These are phyloP conservation scores for Notodonta ziczac DNA, from an alignment of 2,888 invertebrate species.

Conservation along the genomic window DNA sequence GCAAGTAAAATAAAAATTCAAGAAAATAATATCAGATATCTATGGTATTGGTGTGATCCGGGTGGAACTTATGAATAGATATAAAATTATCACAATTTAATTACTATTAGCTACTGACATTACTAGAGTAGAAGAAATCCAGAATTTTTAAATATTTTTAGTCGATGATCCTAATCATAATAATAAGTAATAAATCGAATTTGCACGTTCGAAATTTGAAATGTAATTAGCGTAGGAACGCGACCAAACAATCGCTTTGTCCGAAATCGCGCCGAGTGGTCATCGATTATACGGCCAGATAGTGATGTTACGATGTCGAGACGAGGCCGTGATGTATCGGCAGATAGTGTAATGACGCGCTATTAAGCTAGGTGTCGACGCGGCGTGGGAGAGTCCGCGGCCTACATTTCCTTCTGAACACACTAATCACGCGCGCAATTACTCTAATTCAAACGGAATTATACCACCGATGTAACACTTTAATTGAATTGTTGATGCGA, in stretches of 20 bases:
- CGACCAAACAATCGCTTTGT: constrained; percentile 70
- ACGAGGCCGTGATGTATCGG: constrained; percentile 69
- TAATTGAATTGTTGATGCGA: constrained; percentile 76
- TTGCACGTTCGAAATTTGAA: constrained; percentile 35
- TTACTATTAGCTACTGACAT: too few relatives aligned
- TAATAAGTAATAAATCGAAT: constrained; percentile 10
- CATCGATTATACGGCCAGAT: constrained; percentile 66
- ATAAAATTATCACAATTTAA: background rate
- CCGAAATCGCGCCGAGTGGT: constrained; percentile 55
- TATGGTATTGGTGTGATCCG: constrained; percentile 9
- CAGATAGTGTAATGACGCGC: constrained; percentile 78
- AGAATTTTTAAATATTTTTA: constrained; percentile 1
- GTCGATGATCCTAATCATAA: constrained; percentile 4
- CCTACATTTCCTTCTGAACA: constrained; percentile 69
- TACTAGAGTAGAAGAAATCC: too few relatives aligned
- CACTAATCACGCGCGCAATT: constrained; percentile 76
- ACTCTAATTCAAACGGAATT: constrained; percentile 79
- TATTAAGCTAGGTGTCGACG: constrained; percentile 79
- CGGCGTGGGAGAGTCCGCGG: constrained; percentile 75
- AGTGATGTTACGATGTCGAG: constrained; percentile 64
- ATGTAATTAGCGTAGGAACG: constrained; percentile 62
- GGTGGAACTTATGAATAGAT: background rate
- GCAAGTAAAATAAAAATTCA: constrained; percentile 36
- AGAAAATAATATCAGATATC: constrained; percentile 25
- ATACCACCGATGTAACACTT: constrained; percentile 72